Conservation (phyloP, 2,113 vertebrate species). For the Eurypyga helias region DNA sequence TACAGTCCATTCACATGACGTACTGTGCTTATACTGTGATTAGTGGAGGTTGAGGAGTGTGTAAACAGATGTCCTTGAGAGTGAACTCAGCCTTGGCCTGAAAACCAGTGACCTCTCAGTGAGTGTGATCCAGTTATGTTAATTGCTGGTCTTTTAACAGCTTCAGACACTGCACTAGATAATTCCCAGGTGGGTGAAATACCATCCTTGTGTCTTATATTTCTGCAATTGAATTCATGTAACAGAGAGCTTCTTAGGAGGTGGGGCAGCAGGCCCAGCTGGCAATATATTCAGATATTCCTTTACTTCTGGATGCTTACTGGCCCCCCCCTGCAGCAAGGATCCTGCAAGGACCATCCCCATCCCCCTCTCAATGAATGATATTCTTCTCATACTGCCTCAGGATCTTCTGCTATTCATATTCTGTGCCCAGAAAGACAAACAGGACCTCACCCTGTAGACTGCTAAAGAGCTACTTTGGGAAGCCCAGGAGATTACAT, state of each 20-base stretch:
- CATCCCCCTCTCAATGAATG: not conserved
- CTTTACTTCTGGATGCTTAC: not conserved
- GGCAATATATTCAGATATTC: not conserved
- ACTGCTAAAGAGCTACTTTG: not conserved
- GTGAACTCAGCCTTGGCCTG: slow-evolving; percentile 22
- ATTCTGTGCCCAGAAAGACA: not conserved
- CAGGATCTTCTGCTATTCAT: not conserved
- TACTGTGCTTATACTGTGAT: not conserved
- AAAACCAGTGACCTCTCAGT: not conserved
- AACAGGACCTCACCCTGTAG: not conserved
- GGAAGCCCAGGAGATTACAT: not conserved
- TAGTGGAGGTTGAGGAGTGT: not conserved
- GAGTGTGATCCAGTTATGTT: not conserved
- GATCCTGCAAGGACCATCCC: not conserved
- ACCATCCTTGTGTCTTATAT: slow-evolving; percentile 31
- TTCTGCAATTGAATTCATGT: not conserved
- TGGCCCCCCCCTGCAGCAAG: not conserved
- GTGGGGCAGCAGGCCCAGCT: not conserved
- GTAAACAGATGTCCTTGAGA: slow-evolving; percentile 1
- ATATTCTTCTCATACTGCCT: not conserved
- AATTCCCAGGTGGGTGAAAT: slow-evolving; percentile 38
- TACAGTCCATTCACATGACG: accelerated
- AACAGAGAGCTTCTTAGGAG: slow-evolving; percentile 35
- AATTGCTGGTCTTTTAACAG: slow-evolving; percentile 45
- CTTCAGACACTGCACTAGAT: not conserved